phyloP scores from a whole-genome alignment of 1,140 invertebrate genomes.

The Brachionus manjavacas region DNA sequence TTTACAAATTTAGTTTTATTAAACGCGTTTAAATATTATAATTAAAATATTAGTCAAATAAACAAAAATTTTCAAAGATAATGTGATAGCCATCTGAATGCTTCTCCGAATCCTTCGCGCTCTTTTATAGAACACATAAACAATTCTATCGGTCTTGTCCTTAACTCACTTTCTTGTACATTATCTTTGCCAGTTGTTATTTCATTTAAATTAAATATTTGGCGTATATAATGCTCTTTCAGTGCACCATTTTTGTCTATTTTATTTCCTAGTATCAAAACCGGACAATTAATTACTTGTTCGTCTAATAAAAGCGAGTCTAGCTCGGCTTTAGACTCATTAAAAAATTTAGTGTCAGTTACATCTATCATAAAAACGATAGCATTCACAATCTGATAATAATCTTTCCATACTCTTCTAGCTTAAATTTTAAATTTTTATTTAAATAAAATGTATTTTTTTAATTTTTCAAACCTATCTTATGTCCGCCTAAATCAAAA shows the following conservation, averaged over 20 bases:
- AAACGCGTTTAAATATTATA: too few species aligned
- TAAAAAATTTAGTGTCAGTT: constrained; percentile 77
- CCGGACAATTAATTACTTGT: constrained; percentile 86
- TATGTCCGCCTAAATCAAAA: constrained; percentile 97
- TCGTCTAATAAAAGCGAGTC: constrained; percentile 82
- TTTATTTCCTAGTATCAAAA: constrained; percentile 97
- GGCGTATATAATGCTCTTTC: constrained; percentile 90
- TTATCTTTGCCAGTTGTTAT: constrained; percentile 95
- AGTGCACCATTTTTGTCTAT: constrained; percentile 93
- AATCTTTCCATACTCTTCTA: constrained; percentile 96
- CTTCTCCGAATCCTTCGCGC: constrained; percentile 97
- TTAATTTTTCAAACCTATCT: constrained; percentile 63
- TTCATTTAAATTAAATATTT: constrained; percentile 83
- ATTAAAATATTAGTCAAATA: background rate
- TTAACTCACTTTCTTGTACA: constrained; percentile 76
- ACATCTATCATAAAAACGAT: constrained; percentile 99
- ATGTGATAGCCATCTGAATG: constrained; percentile 97
- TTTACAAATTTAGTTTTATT: too few species aligned
- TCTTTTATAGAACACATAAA: constrained; percentile 99
- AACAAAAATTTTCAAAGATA: constrained; percentile 58
- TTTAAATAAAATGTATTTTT: background rate
- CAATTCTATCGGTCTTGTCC: constrained; percentile 89
- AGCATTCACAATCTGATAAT: constrained; percentile 98
- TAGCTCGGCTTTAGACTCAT: constrained; percentile 74
- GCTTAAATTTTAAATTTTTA: constrained; percentile 57